Conservation (phyloP, 2,113 vertebrate species). For the Crotophaga sulcirostris region DNA sequence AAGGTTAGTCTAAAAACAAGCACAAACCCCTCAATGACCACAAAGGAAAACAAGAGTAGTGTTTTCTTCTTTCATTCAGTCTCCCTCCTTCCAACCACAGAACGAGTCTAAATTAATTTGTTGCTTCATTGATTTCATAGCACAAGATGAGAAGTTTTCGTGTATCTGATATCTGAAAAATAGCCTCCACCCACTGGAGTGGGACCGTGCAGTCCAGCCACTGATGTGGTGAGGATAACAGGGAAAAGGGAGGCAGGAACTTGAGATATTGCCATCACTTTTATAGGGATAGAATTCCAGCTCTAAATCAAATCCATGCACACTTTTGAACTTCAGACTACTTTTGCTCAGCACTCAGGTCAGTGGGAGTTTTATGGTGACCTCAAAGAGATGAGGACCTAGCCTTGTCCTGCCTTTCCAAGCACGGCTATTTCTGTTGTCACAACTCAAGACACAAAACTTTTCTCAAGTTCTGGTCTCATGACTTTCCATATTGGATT, state of each 20-base stretch:
- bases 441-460: neutral
- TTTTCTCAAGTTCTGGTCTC: neutral
- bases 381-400: neutral
- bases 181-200: neutral
- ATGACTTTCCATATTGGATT: neutral
- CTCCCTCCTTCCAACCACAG: neutral
- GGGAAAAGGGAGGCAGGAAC: neutral
- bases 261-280: neutral
- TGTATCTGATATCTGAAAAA: neutral
- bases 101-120: neutral
- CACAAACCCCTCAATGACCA: neutral
- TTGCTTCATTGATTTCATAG: neutral
- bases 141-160: neutral
- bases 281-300: neutral
- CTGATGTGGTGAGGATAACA: slow-evolving; percentile 1
- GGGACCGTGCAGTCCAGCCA: neutral
- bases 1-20: neutral
- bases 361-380: neutral
- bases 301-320: neutral
- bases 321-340: neutral
- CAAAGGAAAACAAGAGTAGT: neutral
- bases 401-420: neutral
- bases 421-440: neutral
- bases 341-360: neutral
- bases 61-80: neutral